Evolutionary conservation across 2,113 vertebrate genomes (phyloP).

Genomic region (Tursiops truncatus): DNA sequence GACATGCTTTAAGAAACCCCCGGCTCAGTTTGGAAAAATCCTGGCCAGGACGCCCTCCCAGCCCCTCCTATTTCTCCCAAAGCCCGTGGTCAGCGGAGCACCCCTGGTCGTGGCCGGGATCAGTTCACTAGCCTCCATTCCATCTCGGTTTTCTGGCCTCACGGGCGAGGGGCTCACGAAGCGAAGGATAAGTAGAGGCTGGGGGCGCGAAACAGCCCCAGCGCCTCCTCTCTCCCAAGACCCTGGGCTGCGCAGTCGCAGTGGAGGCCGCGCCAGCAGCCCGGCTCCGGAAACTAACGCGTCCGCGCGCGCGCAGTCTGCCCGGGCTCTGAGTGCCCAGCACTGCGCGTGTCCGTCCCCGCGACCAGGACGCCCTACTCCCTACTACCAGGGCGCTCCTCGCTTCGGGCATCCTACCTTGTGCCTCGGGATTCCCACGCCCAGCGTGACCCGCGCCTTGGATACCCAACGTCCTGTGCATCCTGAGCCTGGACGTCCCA

Average conservation of each 20-base stretch:
- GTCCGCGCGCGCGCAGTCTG: neutral
- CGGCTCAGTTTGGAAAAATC: neutral
- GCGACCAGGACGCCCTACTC: neutral
- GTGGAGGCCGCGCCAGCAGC: neutral
- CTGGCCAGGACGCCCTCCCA: neutral
- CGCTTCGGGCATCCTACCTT: neutral
- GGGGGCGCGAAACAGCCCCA: neutral
- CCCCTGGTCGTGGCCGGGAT: neutral
- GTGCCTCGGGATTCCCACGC: neutral
- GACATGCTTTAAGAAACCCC: neutral
- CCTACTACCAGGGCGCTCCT: neutral
- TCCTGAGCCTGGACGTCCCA: neutral
- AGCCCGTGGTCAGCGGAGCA: neutral
- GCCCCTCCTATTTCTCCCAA: neutral
- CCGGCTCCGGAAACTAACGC: neutral
- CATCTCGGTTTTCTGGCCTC: neutral
- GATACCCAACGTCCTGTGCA: neutral
- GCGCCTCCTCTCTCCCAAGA: neutral
- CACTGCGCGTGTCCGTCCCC: neutral
- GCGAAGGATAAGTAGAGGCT: neutral
- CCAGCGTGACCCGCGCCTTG: too few species aligned
- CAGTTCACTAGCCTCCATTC: neutral
- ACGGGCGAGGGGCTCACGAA: neutral
- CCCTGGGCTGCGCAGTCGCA: constrained; percentile 57
- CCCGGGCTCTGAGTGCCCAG: neutral